A percentile compares a stretch with the other conserved stretches of the same genome.
Evolutionary conservation across 2,888 invertebrate genomes (phyloP).

Genomic region (Metopia argyrocephala): DNA sequence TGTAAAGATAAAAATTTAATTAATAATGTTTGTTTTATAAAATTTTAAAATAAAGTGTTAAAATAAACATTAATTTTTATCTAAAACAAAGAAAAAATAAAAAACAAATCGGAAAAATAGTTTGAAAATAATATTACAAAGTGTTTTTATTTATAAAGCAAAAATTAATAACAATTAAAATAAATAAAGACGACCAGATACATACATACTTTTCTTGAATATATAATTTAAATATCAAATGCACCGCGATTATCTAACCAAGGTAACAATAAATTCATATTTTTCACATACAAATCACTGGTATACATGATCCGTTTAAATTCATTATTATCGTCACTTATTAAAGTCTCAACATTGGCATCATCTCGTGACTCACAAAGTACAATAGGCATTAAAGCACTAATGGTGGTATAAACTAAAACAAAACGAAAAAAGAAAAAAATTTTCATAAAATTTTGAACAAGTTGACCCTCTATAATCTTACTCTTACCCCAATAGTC

Average conservation of each 20-base stretch:
- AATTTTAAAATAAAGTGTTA: no score
- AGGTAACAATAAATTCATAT: slow-evolving; percentile 70
- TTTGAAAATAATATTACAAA: no score
- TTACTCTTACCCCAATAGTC: slow-evolving; percentile 73
- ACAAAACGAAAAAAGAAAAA: background rate
- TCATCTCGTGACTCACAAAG: slow-evolving; percentile 70
- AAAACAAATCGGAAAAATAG: no score
- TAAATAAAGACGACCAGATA: no score
- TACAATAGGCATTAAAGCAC: slow-evolving; percentile 66
- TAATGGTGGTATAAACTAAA: slow-evolving; percentile 67
- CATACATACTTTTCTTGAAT: no score
- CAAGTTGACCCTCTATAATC: no score
- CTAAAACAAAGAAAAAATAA: no score
- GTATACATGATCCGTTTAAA: slow-evolving; percentile 66
- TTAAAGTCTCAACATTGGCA: slow-evolving; percentile 68
- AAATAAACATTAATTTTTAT: no score
- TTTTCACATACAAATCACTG: slow-evolving; percentile 66
- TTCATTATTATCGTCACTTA: slow-evolving; percentile 60
- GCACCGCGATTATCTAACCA: slow-evolving; percentile 72
- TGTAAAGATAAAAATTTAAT: no score
- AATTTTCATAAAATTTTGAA: background rate
- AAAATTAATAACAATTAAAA: no score
- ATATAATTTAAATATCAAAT: slow-evolving; percentile 66
- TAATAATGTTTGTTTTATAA: no score
- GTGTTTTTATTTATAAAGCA: no score